Percentiles rank a stretch among this genome's conserved stretches.
phyloP scores from a whole-genome alignment of 1,140 invertebrate genomes.

The Bombus confusus region DNA sequence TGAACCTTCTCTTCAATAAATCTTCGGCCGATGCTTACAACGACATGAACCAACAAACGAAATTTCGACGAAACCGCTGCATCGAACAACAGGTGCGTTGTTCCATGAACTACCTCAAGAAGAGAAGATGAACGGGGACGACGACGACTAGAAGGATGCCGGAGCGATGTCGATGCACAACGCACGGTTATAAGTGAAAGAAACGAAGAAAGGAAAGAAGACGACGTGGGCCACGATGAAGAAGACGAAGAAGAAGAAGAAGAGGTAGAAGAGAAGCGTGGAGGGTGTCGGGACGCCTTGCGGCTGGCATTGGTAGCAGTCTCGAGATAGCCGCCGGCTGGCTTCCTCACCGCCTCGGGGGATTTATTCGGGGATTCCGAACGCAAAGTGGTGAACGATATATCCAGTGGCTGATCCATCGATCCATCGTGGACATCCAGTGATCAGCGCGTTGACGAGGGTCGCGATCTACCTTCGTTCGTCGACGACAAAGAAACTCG shows the following conservation, averaged over 20 bases:
- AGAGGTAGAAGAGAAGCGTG: slow-evolving; percentile 56
- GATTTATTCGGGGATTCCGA: slow-evolving; percentile 79
- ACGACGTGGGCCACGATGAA: slow-evolving; percentile 22
- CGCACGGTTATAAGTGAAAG: background rate
- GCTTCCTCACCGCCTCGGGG: slow-evolving; percentile 78
- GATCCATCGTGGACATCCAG: slow-evolving; percentile 27
- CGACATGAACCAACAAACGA: background rate
- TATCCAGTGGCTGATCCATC: slow-evolving; percentile 41
- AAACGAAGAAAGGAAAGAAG: slow-evolving; percentile 40
- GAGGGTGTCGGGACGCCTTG: slow-evolving; percentile 78
- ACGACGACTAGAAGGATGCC: background rate
- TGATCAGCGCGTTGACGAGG: background rate
- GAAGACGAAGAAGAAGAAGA: slow-evolving; percentile 55
- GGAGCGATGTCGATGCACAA: background rate
- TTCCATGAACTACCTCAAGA: background rate
- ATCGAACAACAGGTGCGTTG: slow-evolving; percentile 36
- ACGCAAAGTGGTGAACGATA: slow-evolving; percentile 73
- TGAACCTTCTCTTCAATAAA: too few species aligned
- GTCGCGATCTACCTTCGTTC: background rate
- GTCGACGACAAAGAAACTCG: background rate
- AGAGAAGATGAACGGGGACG: background rate
- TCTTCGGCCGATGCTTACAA: background rate
- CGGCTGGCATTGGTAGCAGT: slow-evolving; percentile 82
- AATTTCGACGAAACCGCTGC: background rate
- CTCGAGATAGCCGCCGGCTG: slow-evolving; percentile 82